Base-by-base conservation (phyloP, 35 echinoderm and acorn worm genomes). In the Lytechinus variegatus region DNA sequence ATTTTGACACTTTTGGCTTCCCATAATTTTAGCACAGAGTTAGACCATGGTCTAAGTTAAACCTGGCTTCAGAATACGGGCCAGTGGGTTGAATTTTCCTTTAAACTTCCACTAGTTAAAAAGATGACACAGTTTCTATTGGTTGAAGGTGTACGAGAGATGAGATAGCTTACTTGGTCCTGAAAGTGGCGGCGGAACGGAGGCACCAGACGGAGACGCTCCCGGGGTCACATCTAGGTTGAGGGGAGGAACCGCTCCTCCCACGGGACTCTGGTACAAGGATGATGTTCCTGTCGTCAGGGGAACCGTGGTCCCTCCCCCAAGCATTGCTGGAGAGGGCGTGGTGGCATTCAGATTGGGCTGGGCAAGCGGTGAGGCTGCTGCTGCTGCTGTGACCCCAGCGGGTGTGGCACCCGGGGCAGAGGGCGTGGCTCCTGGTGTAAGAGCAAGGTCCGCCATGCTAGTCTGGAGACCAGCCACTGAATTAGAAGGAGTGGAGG, bases 401-500 rank as follows among this genome's bases (percentile, higher is more conserved):
- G n/a, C 10, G n/a, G 72, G 52, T 91, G 44, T 29, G 21, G 92
- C 21, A 55, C 29, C 88, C 55, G 52, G 94, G 94, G 55, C 57
- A 0, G 95, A 86, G 54, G 91, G 79, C 9, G 96, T 95, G 58
- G 94, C 58, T n/a, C 92, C 92, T 86, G 95, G 91, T 24, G 95
- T 93, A 10, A 96, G 71, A 54, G 89, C 54, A 52, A 99, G 54
- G 10, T 92, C 95, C 14, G 96, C 95, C 24, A 99, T 52, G 27
- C 92, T 95, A 27, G 86, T 87, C 44, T 97, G 95, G 9, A 99
- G 86, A 54, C 96, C 94, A 87, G 88, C 96, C 28, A 54, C 61
- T 79, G 93, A 95, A 93, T 96, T 95, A 24, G 89, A 92, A 92
- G 98, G 96, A 94, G 98, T 97, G 5, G 98, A 97, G 55, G 98